phyloP scores from a whole-genome alignment of 2,113 vertebrate genomes.

The Phylloscopus trochiloides region DNA sequence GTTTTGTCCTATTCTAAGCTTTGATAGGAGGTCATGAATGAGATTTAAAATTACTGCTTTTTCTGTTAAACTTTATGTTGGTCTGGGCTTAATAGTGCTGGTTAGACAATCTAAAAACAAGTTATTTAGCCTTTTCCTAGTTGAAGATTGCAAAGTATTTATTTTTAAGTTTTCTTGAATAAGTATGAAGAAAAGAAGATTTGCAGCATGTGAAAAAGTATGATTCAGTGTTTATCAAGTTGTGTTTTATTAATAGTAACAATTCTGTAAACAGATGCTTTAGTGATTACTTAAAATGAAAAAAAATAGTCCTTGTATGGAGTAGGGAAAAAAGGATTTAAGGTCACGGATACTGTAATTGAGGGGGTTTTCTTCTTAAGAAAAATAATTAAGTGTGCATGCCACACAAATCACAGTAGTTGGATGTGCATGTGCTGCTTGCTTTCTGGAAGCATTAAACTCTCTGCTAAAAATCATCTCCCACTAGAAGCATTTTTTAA shows the following conservation, averaged over 20 bases:
- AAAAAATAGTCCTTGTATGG: conserved; percentile 1
- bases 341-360: neutral
- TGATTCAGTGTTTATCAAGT: conserved; percentile 49
- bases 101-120: neutral
- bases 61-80: neutral
- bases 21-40: neutral
- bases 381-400: neutral
- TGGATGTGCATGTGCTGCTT: neutral
- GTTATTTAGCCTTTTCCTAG: neutral
- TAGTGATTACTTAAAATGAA: conserved; percentile 31
- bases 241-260: conserved; percentile 48
- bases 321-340: neutral
- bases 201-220: conserved; percentile 30
- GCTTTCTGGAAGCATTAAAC: neutral
- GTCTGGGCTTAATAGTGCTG: neutral
- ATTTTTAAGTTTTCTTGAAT: conserved; percentile 2
- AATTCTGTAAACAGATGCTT: conserved; percentile 56
- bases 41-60: neutral
- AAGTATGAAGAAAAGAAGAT: neutral
- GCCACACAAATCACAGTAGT: neutral
- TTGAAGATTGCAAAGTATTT: neutral
- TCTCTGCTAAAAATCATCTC: neutral
- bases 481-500: neutral
- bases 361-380: neutral
- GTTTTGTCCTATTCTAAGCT: neutral